These are phyloP conservation scores for Chymomyza caudatula DNA, from an alignment of 2,888 invertebrate genomes.

Conservation along the genomic window DNA sequence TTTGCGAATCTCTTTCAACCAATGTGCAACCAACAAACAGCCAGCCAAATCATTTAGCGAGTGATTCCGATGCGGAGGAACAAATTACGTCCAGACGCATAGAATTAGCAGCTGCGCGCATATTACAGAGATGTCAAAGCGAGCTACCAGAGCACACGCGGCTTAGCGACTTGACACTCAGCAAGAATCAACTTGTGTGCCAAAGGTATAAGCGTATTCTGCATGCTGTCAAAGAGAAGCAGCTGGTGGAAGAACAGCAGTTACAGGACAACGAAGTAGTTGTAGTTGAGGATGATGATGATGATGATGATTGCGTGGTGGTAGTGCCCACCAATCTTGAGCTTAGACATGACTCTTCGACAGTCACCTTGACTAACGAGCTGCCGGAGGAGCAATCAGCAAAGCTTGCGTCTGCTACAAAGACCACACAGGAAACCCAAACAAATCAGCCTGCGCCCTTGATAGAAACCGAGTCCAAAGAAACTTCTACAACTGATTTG, in stretches of 20 bases:
- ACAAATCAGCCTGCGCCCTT: not conserved
- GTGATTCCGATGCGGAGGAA: not conserved
- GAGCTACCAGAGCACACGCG: not conserved
- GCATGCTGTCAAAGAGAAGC: conserved; percentile 6
- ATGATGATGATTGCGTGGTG: conserved; percentile 51
- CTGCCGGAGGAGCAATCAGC: not conserved
- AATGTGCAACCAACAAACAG: not conserved
- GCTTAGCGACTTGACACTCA: not conserved
- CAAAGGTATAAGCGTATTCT: conserved; percentile 41
- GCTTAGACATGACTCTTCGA: conserved; percentile 20
- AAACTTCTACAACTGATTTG: conserved; percentile 55
- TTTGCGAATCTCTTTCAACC: conserved; percentile 30
- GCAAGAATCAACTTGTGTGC: conserved; percentile 2
- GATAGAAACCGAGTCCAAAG: conserved; percentile 20
- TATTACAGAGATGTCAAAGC: not conserved
- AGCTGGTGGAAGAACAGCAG: conserved; percentile 12
- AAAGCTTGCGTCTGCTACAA: not conserved
- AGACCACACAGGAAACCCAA: not conserved
- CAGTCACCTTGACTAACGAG: conserved; percentile 34
- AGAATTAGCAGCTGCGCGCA: not conserved
- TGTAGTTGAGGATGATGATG: conserved; percentile 50
- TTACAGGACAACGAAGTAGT: conserved; percentile 36
- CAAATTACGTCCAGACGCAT: not conserved
- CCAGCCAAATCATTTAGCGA: not conserved
- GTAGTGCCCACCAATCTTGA: conserved; percentile 1